phyloP scores from a whole-genome alignment of 2,113 vertebrate genomes.

The Brachyistius frenatus region DNA sequence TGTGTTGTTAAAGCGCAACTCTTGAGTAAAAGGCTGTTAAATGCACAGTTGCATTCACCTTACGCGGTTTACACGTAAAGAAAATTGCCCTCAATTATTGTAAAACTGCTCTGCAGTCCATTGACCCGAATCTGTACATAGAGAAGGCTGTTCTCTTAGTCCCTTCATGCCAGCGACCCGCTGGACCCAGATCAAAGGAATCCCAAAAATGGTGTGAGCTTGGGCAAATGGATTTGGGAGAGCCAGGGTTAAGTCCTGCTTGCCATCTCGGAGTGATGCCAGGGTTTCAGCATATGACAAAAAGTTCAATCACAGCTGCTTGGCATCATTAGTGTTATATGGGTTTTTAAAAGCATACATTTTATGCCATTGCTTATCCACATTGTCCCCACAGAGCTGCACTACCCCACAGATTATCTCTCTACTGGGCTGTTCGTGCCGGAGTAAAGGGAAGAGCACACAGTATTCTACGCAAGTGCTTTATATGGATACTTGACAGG shows the following conservation, averaged over 20 bases:
- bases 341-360: constrained; percentile 25
- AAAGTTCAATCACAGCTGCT: constrained; percentile 48
- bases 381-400: constrained; percentile 59
- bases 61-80: constrained; percentile 21
- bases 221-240: constrained; percentile 44
- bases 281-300: constrained; percentile 33
- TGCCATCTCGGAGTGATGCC: constrained; percentile 41
- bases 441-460: constrained; percentile 80
- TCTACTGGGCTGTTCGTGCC: constrained; percentile 58
- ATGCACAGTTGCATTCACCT: constrained; percentile 50
- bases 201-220: constrained; percentile 21
- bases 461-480: constrained; percentile 79
- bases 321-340: constrained; percentile 43
- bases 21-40: constrained; percentile 47
- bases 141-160: constrained; percentile 23
- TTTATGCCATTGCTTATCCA: constrained; percentile 47
- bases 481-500: constrained; percentile 81
- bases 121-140: constrained; percentile 33
- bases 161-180: constrained; percentile 32
- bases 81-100: constrained; percentile 34
- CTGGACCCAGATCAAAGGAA: constrained; percentile 53
- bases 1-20: constrained; percentile 15
- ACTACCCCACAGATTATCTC: constrained; percentile 66
- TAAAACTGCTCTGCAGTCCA: constrained; percentile 37
- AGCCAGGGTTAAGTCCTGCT: constrained; percentile 39